These are phyloP conservation scores for Aethina tumida DNA, from an alignment of 1,140 invertebrate genomes.

Conservation along the genomic window DNA sequence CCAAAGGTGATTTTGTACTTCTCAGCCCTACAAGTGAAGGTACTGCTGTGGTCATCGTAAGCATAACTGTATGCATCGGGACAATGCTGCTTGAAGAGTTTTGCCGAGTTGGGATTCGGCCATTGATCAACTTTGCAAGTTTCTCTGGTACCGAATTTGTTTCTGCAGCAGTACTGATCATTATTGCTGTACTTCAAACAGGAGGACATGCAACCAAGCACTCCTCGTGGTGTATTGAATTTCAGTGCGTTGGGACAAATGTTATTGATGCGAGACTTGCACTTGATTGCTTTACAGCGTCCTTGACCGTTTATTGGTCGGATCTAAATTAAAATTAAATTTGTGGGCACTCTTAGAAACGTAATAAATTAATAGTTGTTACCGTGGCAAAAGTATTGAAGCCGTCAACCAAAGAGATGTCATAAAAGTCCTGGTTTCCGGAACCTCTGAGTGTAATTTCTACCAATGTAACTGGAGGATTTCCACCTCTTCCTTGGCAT, in stretches of 20 bases:
- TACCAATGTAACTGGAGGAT: constrained; percentile 35
- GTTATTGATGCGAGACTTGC: constrained; percentile 30
- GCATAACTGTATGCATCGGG: constrained; percentile 37
- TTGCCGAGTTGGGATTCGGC: constrained; percentile 32
- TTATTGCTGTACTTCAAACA: constrained; percentile 35
- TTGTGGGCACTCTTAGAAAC: background rate
- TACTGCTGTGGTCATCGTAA: constrained; percentile 33
- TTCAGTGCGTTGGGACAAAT: constrained; percentile 30
- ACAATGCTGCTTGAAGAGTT: constrained; percentile 35
- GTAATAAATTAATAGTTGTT: constrained; percentile 7
- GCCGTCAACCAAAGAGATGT: constrained; percentile 39
- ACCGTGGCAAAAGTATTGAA: constrained; percentile 31
- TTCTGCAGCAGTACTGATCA: constrained; percentile 35
- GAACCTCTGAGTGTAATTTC: constrained; percentile 34
- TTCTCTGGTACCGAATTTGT: constrained; percentile 23
- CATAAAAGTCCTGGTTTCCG: constrained; percentile 34
- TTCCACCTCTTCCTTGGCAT: constrained; percentile 35
- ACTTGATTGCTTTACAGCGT: constrained; percentile 30
- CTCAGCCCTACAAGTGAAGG: constrained; percentile 31
- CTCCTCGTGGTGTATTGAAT: constrained; percentile 22
- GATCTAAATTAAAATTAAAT: constrained; percentile 7
- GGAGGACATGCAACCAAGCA: constrained; percentile 36
- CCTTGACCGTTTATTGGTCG: constrained; percentile 15
- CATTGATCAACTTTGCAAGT: constrained; percentile 33
- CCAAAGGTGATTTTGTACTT: constrained; percentile 19